phyloP scores from a whole-genome alignment of 2,797 vertebrate genomes.

The Trematomus bernacchii region DNA sequence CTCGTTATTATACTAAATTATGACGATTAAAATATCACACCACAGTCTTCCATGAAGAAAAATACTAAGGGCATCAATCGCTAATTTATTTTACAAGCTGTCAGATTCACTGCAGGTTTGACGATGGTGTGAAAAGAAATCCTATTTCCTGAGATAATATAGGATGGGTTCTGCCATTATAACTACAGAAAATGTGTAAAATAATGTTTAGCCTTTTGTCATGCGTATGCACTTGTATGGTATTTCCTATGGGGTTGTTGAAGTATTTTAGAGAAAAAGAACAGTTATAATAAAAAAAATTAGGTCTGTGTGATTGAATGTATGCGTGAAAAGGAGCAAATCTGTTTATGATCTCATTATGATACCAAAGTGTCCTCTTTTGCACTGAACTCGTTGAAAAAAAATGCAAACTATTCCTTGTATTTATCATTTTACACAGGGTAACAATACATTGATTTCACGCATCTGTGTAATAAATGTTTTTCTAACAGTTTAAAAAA shows the following conservation, averaged over 20 bases:
- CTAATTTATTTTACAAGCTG: not conserved
- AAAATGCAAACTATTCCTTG: not conserved
- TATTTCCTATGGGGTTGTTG: not conserved
- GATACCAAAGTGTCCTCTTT: not conserved
- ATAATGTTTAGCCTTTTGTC: conserved; percentile 12
- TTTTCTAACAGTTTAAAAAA: not conserved
- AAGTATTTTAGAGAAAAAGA: not conserved
- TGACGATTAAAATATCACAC: not conserved
- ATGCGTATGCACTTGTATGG: conserved; percentile 3
- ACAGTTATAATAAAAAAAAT: conserved; percentile 12
- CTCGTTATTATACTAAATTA: not conserved
- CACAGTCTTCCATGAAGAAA: not conserved
- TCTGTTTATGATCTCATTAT: not conserved
- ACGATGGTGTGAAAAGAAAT: not conserved
- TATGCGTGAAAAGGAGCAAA: not conserved
- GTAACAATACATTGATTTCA: not conserved
- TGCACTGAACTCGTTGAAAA: not conserved
- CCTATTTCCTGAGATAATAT: not conserved
- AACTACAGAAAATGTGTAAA: conserved; percentile 13
- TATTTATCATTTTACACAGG: not conserved
- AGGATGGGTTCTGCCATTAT: conserved; percentile 2
- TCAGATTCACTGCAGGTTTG: not conserved
- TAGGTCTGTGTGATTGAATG: not conserved
- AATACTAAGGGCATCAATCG: not conserved
- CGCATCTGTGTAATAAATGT: conserved; percentile 21